Base-by-base conservation (phyloP, 2,888 invertebrate genomes). In the Drosophila diplacantha region DNA sequence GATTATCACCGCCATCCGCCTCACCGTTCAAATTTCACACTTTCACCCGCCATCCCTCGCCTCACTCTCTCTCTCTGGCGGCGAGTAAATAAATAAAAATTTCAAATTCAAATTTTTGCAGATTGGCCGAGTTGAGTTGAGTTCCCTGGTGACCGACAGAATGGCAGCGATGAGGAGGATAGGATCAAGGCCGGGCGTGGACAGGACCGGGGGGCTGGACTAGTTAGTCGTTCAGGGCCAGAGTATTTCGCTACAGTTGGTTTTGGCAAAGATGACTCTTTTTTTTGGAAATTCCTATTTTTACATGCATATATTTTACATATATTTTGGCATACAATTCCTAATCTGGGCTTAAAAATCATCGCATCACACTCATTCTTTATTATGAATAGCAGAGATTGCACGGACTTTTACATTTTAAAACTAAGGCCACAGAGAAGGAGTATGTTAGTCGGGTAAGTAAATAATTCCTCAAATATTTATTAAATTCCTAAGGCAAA, bases 71-170 rank as follows among this genome's bases (percentile, higher is more conserved):
- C 52, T 34, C 31, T 61, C 34, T 24, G 38, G 50, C 57, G 52
- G 52, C 44, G 43, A 50, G 77, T 80, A 78, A 78, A 78, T 78
- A 78, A 78, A 78, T 78, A 78, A 84, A 82, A 76, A 74, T 74
- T 82, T 69, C 69, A 76, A 78, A 77, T 77, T 77, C 81, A 75
- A 78, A 75, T 84, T 84, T 84, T 76, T 67, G 63, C 78, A 82
- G 78, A 76, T 78, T 78, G 83, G 62, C 83, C 63, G 38, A 56
- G 60, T 61, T 53, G 61, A 61, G 61, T 61, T 81, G 47, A 66
- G 70, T 70, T 55, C 68, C 66, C 67, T 52, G 71, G 55, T 32
- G 67, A 64, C 50, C 47, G 46, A 26, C 47, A n/a, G 44, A 44
- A 43, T 26, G 43, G 26, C 7, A 8, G 31, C 14, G 26, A 26